A percentile compares a stretch with the other conserved stretches of the same genome.
phyloP scores from a whole-genome alignment of 2,888 invertebrate genomes.

The Andrena praecox region DNA sequence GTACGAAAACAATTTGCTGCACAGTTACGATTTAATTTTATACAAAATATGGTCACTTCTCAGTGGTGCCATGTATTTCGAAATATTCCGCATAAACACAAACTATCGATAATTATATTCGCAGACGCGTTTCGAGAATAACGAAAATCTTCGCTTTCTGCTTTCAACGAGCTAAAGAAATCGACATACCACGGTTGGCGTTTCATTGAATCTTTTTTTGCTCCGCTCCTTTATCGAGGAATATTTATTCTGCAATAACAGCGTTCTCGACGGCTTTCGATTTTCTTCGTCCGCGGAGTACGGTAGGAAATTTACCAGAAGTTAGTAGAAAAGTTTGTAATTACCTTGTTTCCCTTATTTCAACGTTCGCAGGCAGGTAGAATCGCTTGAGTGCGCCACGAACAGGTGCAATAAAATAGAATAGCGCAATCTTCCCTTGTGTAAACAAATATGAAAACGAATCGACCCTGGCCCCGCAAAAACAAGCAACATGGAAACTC shows the following conservation, averaged over 20 bases:
- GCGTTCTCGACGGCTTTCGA: constrained; percentile 13
- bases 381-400: constrained; percentile 8
- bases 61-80: too few relatives aligned
- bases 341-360: constrained; percentile 41
- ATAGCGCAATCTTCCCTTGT: constrained; percentile 23
- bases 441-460: constrained; percentile 9
- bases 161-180: neutral
- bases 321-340: constrained; percentile 30
- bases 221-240: neutral
- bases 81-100: too few relatives aligned
- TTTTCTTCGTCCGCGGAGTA: neutral
- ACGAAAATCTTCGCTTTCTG: neutral
- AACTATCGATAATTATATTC: too few relatives aligned
- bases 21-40: too few relatives aligned
- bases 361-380: constrained; percentile 2
- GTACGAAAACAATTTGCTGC: too few relatives aligned
- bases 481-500: neutral
- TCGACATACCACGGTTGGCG: neutral
- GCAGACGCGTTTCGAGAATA: neutral
- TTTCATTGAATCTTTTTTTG: neutral
- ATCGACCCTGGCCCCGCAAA: constrained; percentile 10
- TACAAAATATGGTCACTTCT: too few relatives aligned
- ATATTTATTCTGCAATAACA: constrained; percentile 9
- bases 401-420: constrained; percentile 29
- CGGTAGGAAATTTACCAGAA: constrained; percentile 1